Evolutionary conservation across 2,797 vertebrate species (phyloP), one percentile per base, ranked within the genome.

Genomic region (Myiotriccus ornatus): DNA sequence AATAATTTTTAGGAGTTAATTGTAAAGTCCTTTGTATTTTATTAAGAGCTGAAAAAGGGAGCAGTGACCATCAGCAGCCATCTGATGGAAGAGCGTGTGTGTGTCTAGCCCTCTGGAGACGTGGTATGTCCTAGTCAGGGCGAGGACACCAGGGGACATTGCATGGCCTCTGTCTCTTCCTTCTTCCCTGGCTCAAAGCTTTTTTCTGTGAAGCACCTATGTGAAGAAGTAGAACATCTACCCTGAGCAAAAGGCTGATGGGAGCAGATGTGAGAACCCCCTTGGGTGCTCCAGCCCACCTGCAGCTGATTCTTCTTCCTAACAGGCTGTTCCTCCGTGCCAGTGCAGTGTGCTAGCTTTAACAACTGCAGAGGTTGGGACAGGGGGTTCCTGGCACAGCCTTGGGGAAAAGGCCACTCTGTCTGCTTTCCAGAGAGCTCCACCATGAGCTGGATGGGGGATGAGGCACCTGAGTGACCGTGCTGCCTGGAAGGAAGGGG

Each of bases 251-350:
- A 68, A 44, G n/a, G 46, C 17, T 34, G 63, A 15, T 37, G 25
- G 24, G 46, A 50, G 39, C n/a, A 50, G 60, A 7, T 23, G 4
- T 35, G 3, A 28, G 52, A 74, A 18, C 6, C n/a, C 10, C 43
- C 24, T 46, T 30, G 34, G 10, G 6, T 46, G 37, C 30, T 75
- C 7, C 50, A 49, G 34, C 35, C 28, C 3, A 9, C 19, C 0
- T 0, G 28, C 20, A 28, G 32, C 50, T 35, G 35, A 43, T 32
- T 73, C 34, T 56, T 19, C 0, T 10, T 90, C 16, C 21, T 5
- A 5, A 0, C 0, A 0, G 73, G 46, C 37, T 37, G 14, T 64
- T 78, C 9, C 3, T n/a, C n/a, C 1, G 0, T 32, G 18, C 18
- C 20, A 0, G 4, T 30, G 7, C 25, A 13, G 28, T 4, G 14